Percentiles rank a stretch among this genome's conserved stretches.
These are phyloP conservation scores for Crotalus tigris DNA, from an alignment of 2,113 vertebrate genomes.

Conservation along the genomic window DNA sequence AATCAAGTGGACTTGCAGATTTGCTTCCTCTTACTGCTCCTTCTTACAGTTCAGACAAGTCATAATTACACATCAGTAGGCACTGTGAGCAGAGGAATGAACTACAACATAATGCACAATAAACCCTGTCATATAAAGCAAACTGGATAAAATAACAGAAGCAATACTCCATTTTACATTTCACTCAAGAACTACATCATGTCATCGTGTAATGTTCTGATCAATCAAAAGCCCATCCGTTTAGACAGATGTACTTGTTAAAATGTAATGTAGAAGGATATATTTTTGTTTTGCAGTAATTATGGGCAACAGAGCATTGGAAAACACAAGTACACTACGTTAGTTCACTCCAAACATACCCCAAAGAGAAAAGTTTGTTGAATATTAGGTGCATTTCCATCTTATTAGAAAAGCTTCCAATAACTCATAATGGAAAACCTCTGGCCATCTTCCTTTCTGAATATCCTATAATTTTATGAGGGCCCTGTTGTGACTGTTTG, in stretches of 20 bases:
- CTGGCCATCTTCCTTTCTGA: conserved; percentile 64
- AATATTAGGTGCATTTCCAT: conserved; percentile 61
- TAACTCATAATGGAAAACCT: conserved; percentile 58
- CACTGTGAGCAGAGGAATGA: conserved; percentile 83
- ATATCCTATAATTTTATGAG: not conserved
- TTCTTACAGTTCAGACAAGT: conserved; percentile 89
- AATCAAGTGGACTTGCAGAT: conserved; percentile 88
- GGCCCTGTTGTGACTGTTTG: not conserved
- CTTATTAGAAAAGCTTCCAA: conserved; percentile 59
- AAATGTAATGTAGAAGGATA: conserved; percentile 73
- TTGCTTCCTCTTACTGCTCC: conserved; percentile 83
- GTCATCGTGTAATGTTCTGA: conserved; percentile 80
- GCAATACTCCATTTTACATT: conserved; percentile 84
- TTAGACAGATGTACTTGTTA: conserved; percentile 72
- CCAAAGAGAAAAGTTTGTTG: conserved; percentile 69
- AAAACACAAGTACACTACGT: conserved; percentile 66
- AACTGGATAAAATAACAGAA: conserved; percentile 90
- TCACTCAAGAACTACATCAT: conserved; percentile 81
- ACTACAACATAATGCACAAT: conserved; percentile 91
- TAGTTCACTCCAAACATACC: conserved; percentile 50
- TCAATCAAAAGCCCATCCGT: conserved; percentile 79
- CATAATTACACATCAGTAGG: conserved; percentile 94
- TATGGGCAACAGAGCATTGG: conserved; percentile 53
- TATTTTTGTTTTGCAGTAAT: conserved; percentile 64
- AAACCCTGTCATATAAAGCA: conserved; percentile 94